Evolutionary conservation across 2,888 invertebrate species (phyloP).

Genomic region (Pyrrhosoma nymphula): DNA sequence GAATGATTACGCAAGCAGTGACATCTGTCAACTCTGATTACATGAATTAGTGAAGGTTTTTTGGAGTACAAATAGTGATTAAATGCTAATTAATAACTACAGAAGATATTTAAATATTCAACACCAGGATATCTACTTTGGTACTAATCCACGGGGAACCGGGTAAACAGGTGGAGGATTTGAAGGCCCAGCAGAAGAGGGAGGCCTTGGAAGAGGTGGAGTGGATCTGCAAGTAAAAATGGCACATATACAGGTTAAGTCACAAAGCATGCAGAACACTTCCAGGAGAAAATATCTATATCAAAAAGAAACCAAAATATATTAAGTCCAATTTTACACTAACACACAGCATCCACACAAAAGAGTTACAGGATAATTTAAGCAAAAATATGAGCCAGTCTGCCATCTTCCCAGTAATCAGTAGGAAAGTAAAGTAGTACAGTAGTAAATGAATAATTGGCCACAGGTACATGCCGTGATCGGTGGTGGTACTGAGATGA

Average conservation of each 20-base stretch:
- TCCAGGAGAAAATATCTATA: too few relatives aligned
- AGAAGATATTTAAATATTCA: background rate
- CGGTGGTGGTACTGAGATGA: too few relatives aligned
- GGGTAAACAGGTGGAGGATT: slow-evolving; percentile 55
- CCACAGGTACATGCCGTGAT: too few relatives aligned
- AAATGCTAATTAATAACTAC: background rate
- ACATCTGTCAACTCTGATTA: background rate
- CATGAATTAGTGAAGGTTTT: background rate
- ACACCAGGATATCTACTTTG: slow-evolving; percentile 12
- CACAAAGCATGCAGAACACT: background rate
- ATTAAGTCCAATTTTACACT: background rate
- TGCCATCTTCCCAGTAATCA: too few relatives aligned
- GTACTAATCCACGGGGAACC: slow-evolving; percentile 55
- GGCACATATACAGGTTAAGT: slow-evolving; percentile 6
- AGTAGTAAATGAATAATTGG: too few relatives aligned
- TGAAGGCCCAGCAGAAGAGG: slow-evolving; percentile 31
- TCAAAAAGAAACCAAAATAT: background rate
- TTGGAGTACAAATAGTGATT: background rate
- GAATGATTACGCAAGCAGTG: background rate
- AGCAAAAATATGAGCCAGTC: too few relatives aligned
- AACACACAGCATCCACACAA: too few relatives aligned
- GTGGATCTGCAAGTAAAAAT: slow-evolving; percentile 53
- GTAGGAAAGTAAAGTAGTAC: too few relatives aligned
- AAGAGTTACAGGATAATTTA: too few relatives aligned
- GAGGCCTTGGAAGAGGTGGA: slow-evolving; percentile 46